A percentile compares a stretch with the other conserved stretches of the same genome.
Evolutionary conservation across 2,113 vertebrate genomes (phyloP).

Genomic region (Dipodomys spectabilis): DNA sequence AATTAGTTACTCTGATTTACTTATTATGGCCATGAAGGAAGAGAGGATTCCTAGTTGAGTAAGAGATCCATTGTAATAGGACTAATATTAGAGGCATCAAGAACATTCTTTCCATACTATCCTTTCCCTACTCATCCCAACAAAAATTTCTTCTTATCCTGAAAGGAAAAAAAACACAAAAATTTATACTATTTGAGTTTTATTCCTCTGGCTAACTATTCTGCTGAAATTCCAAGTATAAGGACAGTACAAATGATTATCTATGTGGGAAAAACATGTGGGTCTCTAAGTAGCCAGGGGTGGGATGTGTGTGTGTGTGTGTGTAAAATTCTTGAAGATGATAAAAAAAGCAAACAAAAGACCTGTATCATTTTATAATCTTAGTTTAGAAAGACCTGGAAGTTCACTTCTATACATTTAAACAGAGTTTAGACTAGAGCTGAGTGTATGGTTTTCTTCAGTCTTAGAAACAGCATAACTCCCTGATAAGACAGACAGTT

Average conservation of each 20-base stretch:
- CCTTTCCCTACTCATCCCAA: not conserved
- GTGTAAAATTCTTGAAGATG: not conserved
- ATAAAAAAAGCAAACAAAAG: not conserved
- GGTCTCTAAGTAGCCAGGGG: not conserved
- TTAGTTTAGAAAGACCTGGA: not conserved
- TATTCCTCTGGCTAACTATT: slow-evolving; percentile 2
- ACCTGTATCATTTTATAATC: not conserved
- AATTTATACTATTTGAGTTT: not conserved
- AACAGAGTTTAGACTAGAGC: not conserved
- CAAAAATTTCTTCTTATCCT: not conserved
- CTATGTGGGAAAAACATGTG: not conserved
- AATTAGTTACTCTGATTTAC: not conserved
- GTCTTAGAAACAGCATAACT: not conserved
- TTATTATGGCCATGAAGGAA: not conserved
- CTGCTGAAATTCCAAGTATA: slow-evolving; percentile 8
- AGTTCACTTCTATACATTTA: not conserved
- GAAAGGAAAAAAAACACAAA: not conserved
- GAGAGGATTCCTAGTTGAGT: not conserved
- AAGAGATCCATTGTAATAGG: not conserved
- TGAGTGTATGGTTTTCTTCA: not conserved
- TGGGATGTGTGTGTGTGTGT: no score
- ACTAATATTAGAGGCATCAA: not conserved
- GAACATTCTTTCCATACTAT: not conserved
- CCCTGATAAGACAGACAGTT: not conserved
- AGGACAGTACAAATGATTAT: not conserved